Percentiles rank a stretch among this genome's conserved stretches.
phyloP scores from a whole-genome alignment of 2,797 vertebrate species.

The Florisuga fusca region DNA sequence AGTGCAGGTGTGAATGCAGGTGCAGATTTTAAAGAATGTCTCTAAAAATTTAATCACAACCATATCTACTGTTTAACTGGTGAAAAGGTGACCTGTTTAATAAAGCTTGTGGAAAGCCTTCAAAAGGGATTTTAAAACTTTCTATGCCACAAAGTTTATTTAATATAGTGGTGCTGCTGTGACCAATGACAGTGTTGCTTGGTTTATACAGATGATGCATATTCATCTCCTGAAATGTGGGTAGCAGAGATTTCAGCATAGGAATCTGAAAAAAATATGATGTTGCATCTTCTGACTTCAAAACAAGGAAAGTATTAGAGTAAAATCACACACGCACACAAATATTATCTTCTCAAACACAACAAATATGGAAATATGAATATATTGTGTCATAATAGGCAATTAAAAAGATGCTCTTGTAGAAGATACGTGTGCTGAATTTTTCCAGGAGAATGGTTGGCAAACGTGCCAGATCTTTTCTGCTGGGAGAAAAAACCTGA shows the following conservation, averaged over 20 bases:
- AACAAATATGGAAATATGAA: neutral
- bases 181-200: neutral
- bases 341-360: neutral
- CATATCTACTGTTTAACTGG: neutral
- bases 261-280: neutral
- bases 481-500: neutral
- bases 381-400: neutral
- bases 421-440: neutral
- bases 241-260: neutral
- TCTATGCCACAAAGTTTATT: neutral
- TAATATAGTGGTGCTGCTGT: neutral
- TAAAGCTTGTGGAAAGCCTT: neutral
- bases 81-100: neutral
- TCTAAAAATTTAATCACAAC: neutral
- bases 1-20: neutral
- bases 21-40: neutral
- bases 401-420: neutral
- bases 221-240: neutral
- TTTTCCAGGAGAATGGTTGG: neutral
- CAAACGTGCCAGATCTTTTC: neutral
- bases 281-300: neutral
- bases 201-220: fast-evolving
- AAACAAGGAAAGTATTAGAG: neutral
- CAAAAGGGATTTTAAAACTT: neutral
- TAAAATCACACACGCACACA: neutral